Evolutionary conservation across 2,888 invertebrate species (phyloP).

Genomic region (Halocaridina rubra): DNA sequence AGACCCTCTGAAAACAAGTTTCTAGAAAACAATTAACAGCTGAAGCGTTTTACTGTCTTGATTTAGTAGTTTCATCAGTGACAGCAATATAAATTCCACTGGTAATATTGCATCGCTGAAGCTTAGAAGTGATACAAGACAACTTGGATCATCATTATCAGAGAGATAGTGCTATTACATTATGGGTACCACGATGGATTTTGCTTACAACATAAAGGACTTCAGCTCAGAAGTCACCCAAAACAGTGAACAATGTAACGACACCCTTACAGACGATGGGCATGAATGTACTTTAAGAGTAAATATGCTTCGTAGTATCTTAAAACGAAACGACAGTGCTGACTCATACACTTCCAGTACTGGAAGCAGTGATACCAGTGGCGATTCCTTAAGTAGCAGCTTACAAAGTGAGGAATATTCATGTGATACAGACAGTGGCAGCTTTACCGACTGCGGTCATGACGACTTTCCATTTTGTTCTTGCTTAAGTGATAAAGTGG

Average conservation of each 20-base stretch:
- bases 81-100: no score
- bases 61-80: no score
- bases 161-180: no score
- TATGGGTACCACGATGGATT: neutral
- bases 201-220: neutral
- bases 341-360: neutral
- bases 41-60: no score
- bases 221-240: neutral
- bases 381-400: neutral
- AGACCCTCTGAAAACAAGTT: no score
- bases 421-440: neutral
- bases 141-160: neutral
- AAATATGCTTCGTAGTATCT: neutral
- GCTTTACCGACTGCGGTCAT: constrained; percentile 5
- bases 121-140: neutral
- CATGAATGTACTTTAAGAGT: neutral
- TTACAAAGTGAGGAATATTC: neutral
- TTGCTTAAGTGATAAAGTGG: constrained; percentile 6
- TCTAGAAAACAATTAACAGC: no score
- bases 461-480: constrained; percentile 1
- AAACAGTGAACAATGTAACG: neutral
- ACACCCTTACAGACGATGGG: neutral
- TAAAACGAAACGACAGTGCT: neutral
- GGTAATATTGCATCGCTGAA: no score
- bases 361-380: neutral